phyloP scores from a whole-genome alignment of 2,888 invertebrate genomes.

The Acheta domesticus region DNA sequence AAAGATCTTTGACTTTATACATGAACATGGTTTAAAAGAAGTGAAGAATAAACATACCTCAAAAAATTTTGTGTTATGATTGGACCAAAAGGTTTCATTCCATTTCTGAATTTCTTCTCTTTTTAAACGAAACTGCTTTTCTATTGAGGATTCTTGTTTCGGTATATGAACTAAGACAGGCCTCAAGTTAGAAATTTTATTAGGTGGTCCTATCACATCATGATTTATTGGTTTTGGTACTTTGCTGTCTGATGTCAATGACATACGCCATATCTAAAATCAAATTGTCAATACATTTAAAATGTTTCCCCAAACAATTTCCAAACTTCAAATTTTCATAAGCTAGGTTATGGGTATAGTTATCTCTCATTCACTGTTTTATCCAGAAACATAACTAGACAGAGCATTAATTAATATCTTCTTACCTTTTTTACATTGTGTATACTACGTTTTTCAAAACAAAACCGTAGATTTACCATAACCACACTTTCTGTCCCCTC shows the following conservation, averaged over 20 bases:
- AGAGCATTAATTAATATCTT: too few relatives aligned
- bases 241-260: neutral
- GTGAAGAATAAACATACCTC: conserved; percentile 51
- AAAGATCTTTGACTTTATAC: too few relatives aligned
- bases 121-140: conserved; percentile 60
- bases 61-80: conserved; percentile 73
- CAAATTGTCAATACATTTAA: neutral
- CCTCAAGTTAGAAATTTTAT: conserved; percentile 74
- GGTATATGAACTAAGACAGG: conserved; percentile 64
- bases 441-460: too few relatives aligned
- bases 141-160: conserved; percentile 62
- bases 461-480: too few relatives aligned
- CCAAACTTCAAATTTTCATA: neutral
- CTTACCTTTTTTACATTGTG: too few relatives aligned
- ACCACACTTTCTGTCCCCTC: too few relatives aligned
- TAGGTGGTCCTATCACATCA: conserved; percentile 76
- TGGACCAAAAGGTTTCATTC: conserved; percentile 82
- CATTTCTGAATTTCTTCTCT: conserved; percentile 71
- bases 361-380: neutral
- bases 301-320: neutral
- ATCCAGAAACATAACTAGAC: too few relatives aligned
- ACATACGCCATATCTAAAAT: neutral
- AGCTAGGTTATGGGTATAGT: neutral
- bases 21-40: too few relatives aligned
- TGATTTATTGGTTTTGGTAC: conserved; percentile 28